phyloP scores from a whole-genome alignment of 2,113 vertebrate species.

The Otolemur garnettii region DNA sequence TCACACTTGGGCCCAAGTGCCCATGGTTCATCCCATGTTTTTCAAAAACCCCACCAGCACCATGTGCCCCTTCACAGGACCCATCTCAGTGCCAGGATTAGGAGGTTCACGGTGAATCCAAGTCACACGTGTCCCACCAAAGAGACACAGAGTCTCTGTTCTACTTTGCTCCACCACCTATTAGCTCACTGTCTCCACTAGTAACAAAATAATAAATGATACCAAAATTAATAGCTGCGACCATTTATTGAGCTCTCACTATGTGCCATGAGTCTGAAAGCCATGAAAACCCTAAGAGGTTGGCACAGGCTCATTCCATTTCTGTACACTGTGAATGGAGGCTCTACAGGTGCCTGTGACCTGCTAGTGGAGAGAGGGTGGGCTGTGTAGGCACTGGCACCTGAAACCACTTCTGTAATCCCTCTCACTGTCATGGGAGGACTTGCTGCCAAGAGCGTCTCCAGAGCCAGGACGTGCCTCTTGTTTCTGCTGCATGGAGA shows the following conservation, averaged over 20 bases:
- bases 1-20: too few relatives aligned
- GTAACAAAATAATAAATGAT: neutral
- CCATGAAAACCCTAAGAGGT: neutral
- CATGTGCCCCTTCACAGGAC: neutral
- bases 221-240: neutral
- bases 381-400: neutral
- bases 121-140: neutral
- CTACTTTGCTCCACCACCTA: neutral
- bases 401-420: neutral
- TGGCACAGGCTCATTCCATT: neutral
- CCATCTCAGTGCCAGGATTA: neutral
- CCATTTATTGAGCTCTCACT: neutral
- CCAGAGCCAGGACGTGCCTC: neutral
- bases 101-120: neutral
- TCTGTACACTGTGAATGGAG: too few relatives aligned
- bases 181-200: neutral
- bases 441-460: neutral
- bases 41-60: neutral
- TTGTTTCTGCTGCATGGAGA: neutral
- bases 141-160: neutral
- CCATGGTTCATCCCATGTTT: neutral
- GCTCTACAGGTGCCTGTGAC: neutral
- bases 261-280: neutral
- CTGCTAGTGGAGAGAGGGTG: neutral
- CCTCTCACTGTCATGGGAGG: neutral